These are phyloP conservation scores for Lamprotornis superbus DNA, from an alignment of 2,113 vertebrate species.

Conservation along the genomic window DNA sequence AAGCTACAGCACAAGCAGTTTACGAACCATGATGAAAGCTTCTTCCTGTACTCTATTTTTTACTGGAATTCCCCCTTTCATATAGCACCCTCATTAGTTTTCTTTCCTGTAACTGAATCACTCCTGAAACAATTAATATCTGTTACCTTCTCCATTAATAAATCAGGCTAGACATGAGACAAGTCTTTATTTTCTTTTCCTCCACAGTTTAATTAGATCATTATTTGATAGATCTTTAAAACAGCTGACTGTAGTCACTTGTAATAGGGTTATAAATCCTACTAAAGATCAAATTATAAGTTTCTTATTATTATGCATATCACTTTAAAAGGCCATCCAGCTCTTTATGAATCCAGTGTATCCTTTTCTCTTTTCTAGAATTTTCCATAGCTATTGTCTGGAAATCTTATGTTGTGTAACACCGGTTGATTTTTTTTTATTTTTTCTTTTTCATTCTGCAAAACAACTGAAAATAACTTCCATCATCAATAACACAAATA, in stretches of 20 bases:
- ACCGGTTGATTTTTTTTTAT: background rate
- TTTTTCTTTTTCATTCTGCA: background rate
- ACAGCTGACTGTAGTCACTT: constrained; percentile 25
- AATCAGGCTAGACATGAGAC: constrained; percentile 39
- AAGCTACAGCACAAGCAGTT: constrained; percentile 2
- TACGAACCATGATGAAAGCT: constrained; percentile 18
- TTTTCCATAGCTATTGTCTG: background rate
- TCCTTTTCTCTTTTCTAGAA: background rate
- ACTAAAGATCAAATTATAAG: constrained; percentile 17
- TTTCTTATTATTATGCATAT: constrained; percentile 19
- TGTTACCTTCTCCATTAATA: constrained; percentile 15
- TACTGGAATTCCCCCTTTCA: background rate
- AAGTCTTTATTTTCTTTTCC: constrained; percentile 56
- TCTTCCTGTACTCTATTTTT: constrained; percentile 27
- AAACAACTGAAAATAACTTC: background rate
- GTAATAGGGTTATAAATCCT: constrained; percentile 51
- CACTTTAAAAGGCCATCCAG: constrained; percentile 28
- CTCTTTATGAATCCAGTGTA: background rate
- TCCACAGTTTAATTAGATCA: constrained; percentile 47
- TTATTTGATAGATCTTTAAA: constrained; percentile 11
- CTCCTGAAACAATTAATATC: constrained; percentile 42
- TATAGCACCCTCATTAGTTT: constrained; percentile 1
- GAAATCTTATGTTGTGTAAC: background rate
- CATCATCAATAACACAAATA: background rate
- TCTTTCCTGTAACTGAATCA: constrained; percentile 34